Evolutionary conservation across 2,797 vertebrate genomes (phyloP), one percentile per base, ranked within the genome.

Genomic region (Malacoctenus gilli): DNA sequence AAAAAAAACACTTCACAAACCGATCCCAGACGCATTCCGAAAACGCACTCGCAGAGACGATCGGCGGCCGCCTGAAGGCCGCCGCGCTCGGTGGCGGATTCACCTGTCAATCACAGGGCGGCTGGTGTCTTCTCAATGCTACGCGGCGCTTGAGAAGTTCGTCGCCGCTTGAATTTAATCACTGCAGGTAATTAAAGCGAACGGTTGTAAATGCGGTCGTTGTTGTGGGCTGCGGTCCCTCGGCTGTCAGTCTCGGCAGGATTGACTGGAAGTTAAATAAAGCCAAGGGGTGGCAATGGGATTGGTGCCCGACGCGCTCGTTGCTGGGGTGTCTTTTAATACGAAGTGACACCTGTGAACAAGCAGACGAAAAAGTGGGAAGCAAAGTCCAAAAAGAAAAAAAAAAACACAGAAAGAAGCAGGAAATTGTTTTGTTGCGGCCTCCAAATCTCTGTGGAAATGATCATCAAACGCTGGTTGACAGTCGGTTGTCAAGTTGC

Each of bases 151-250:
- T 35, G 22, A 44, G 21, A 71, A 75, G 51, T 61, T 37, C 20
- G 22, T 56, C 39, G 8, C 40, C 2, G 8, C 37, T 23, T 30
- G 53, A 28, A 54, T 72, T 64, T 41, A 55, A 64, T 76, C 31
- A 8, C 14, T 4, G 5, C 7, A 37, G 58, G 42, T 68, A 38
- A 75, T 77, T 77, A 66, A 69, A 43, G 40, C 22, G 54, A 62
- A 60, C 64, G 8, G 8, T 51, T 56, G 32, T 20, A 35, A n/a
- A 34, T 39, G 48, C 18, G 28, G 20, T 25, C 6, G 14, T 47
- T 36, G 48, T 34, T 50, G 47, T 30, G 40, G 42, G 49, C 32
- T 22, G 25, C 18, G 47, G 42, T 30, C 41, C 35, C 50, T 10
- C 34, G 11, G 68, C 64, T 59, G 55, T 70, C 52, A 28, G 25